These are phyloP conservation scores for Carapus acus DNA, from an alignment of 2,797 vertebrate species.

Conservation along the genomic window DNA sequence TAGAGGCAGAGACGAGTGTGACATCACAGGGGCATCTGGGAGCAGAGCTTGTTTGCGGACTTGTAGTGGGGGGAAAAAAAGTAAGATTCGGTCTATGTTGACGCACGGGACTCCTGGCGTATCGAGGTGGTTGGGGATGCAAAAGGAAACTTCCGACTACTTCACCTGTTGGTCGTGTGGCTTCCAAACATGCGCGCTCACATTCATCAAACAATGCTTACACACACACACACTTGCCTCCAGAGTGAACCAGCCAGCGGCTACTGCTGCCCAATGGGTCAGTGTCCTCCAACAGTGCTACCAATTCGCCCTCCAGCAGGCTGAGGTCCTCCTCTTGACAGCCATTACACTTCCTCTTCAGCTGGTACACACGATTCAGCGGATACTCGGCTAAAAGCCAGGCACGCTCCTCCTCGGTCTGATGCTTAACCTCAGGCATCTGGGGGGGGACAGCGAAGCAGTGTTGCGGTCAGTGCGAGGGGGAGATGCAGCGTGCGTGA, in stretches of 20 bases:
- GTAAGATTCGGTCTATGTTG: constrained; percentile 46
- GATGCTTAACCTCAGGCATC: constrained; percentile 78
- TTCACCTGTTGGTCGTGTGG: constrained; percentile 11
- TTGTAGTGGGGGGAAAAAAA: constrained; percentile 48
- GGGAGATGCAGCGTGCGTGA: constrained; percentile 2
- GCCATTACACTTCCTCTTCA: constrained; percentile 94
- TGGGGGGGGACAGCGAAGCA: constrained; percentile 35
- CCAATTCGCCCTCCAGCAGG: constrained; percentile 90
- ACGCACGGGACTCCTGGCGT: constrained; percentile 23
- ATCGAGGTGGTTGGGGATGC: neutral
- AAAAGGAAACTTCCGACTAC: constrained; percentile 10
- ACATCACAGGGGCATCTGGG: constrained; percentile 52
- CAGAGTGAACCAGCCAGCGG: constrained; percentile 93
- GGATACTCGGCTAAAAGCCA: constrained; percentile 76
- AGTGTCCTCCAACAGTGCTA: constrained; percentile 84
- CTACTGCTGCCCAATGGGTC: constrained; percentile 87
- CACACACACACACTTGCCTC: constrained; percentile 75
- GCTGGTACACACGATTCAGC: constrained; percentile 75
- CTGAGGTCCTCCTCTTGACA: constrained; percentile 88
- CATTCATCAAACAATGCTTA: constrained; percentile 11
- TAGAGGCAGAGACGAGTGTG: constrained; percentile 54
- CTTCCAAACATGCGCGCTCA: constrained; percentile 14
- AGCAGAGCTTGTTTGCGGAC: constrained; percentile 39
- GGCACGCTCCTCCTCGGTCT: constrained; percentile 80
- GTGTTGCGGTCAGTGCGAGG: constrained; percentile 22